A percentile compares a stretch with the other conserved stretches of the same genome.
These are phyloP conservation scores for Struthidea cinerea DNA, from an alignment of 2,113 vertebrate species.

Conservation along the genomic window DNA sequence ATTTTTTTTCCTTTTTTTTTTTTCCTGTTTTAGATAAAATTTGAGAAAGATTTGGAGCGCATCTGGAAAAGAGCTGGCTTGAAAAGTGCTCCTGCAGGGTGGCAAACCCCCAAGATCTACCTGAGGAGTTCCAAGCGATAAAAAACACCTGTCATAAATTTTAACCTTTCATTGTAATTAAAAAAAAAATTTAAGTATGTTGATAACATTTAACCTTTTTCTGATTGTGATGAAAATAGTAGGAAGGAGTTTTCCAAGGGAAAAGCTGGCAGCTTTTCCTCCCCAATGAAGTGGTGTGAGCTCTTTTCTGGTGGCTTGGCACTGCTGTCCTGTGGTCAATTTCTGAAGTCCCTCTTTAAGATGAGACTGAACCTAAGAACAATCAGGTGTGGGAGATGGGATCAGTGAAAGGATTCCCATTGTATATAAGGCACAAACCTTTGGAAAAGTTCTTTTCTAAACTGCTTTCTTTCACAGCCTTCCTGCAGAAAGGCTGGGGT, in stretches of 20 bases:
- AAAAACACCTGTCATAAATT: neutral
- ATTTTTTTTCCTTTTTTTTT: neutral
- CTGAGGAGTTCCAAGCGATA: conserved; percentile 63
- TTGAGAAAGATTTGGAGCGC: conserved; percentile 83
- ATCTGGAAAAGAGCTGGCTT: conserved; percentile 88
- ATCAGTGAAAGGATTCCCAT: neutral
- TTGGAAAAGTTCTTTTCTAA: neutral
- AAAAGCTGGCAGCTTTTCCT: neutral
- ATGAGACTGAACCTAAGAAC: neutral
- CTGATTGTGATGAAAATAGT: neutral
- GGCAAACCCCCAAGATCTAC: conserved; percentile 86
- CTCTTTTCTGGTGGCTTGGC: neutral
- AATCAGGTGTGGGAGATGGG: neutral
- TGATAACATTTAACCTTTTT: neutral
- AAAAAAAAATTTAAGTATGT: neutral
- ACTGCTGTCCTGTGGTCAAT: neutral
- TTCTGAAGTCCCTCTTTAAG: neutral
- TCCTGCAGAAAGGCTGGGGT: neutral
- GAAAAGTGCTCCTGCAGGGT: conserved; percentile 81
- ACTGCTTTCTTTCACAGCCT: neutral
- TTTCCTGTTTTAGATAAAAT: conserved; percentile 68
- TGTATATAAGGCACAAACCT: neutral
- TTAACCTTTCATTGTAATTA: conserved; percentile 10
- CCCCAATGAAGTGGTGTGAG: neutral
- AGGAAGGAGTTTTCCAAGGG: neutral